These are phyloP conservation scores for Centroberyx gerrardi DNA, from an alignment of 2,797 vertebrate species.

Conservation along the genomic window DNA sequence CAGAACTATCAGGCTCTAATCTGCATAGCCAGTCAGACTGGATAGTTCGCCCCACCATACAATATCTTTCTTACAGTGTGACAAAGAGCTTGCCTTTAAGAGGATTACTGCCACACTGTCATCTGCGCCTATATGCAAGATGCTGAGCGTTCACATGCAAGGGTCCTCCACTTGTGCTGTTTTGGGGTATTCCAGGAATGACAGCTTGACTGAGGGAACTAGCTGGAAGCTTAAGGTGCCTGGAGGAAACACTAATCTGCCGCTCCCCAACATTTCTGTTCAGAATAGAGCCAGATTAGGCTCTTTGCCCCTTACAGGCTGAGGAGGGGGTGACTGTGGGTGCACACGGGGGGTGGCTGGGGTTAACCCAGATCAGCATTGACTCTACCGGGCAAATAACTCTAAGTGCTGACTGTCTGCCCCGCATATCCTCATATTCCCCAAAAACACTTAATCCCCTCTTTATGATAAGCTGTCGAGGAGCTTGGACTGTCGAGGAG, in stretches of 20 bases:
- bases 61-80: conserved; percentile 47
- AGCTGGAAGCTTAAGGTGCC: conserved; percentile 16
- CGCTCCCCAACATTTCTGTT: conserved; percentile 45
- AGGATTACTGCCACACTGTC: conserved; percentile 71
- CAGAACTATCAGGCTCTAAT: conserved; percentile 53
- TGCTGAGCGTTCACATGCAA: conserved; percentile 58
- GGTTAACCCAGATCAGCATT: conserved; percentile 56
- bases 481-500: conserved; percentile 78
- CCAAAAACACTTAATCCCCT: conserved; percentile 78
- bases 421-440: conserved; percentile 69
- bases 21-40: conserved; percentile 71
- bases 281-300: conserved; percentile 57
- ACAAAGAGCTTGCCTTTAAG: conserved; percentile 72
- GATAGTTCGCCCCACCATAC: conserved; percentile 45
- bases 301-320: conserved; percentile 23
- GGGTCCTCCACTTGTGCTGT: conserved; percentile 33
- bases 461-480: conserved; percentile 80
- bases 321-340: conserved; percentile 20
- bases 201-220: conserved; percentile 63
- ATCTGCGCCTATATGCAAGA: conserved; percentile 58
- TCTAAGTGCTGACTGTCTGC: conserved; percentile 74
- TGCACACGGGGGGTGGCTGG: conserved; percentile 29
- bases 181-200: conserved; percentile 44
- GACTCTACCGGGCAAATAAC: conserved; percentile 70
- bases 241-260: conserved; percentile 56